Base-by-base conservation (phyloP, 2,888 invertebrate genomes). In the Phyto melanocephala region DNA sequence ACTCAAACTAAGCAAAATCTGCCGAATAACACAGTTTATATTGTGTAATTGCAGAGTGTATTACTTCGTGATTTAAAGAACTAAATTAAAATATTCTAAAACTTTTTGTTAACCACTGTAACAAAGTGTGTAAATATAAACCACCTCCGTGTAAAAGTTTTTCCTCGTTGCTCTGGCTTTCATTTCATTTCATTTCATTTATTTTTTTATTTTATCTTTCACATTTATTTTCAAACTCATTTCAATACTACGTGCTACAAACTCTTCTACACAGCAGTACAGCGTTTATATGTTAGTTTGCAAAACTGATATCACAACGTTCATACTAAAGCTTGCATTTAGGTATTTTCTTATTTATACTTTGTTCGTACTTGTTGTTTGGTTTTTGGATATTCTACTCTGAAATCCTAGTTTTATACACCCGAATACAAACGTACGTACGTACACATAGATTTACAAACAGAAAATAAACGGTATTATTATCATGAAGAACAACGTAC, bases 31-130 rank as follows among this genome's bases (percentile, higher is more conserved):
- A n/a, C n/a, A n/a, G n/a, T n/a, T 45, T 11, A 45, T 63, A 58
- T 82, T 75, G 75, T 71, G 75, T 71, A 70, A 79, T 79, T 58
- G 52, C 54, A 65, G 70, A 81, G 68, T 81, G 78, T 65, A 42
- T 3, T 79, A 65, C 70, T 45, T 67, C 74, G 79, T 71, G 65
- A n/a, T n/a, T n/a, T n/a, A n/a, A n/a, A n/a, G n/a, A n/a, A n/a
- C 74, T 68, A 63, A 72, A 81, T 67, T 63, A 33, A 37, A 37
- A 2, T 11, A 37, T n/a, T n/a, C n/a, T n/a, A 42, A 28, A 3
- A 28, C 6, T 28, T 28, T 28, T 28, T 28, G 28, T 28, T 28
- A 28, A 6, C 28, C 28, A 28, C 6, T 3, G 28, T 6, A 28
- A 28, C 3, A 28, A 5, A 28, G 28, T 28, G 6, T n/a, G n/a